A percentile compares a stretch with the other conserved stretches of the same genome.
These are phyloP conservation scores for Hymenochirus boettgeri DNA, from an alignment of 2,113 vertebrate species.

Conservation along the genomic window DNA sequence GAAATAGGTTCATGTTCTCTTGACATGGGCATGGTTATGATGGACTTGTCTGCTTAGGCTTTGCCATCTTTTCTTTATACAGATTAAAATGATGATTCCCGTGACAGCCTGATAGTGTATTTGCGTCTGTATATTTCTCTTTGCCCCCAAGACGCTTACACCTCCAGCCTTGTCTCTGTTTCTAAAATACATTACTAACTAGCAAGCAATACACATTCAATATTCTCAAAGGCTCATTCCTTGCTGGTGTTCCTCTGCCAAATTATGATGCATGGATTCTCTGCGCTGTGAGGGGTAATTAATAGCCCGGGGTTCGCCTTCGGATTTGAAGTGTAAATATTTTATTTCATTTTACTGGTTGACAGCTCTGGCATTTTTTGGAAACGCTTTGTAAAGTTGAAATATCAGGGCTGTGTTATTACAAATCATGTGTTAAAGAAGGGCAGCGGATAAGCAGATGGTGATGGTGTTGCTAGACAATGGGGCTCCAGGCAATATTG, in stretches of 20 bases:
- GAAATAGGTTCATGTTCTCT: no score
- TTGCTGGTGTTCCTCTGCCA: neutral
- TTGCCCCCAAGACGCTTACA: neutral
- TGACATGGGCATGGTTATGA: no score
- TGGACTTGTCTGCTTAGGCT: neutral
- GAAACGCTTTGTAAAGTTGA: neutral
- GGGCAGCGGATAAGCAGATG: no score
- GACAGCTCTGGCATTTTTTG: neutral
- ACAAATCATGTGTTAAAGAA: no score
- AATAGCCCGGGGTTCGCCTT: neutral
- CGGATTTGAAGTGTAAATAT: neutral
- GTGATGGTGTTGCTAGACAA: no score
- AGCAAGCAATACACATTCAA: neutral
- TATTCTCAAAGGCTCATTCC: constrained; percentile 1
- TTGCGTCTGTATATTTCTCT: neutral
- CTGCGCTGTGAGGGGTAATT: neutral
- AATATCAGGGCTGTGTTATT: no score
- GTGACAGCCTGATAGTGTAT: neutral
- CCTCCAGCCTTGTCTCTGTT: neutral
- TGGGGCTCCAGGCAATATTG: no score
- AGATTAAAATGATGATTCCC: neutral
- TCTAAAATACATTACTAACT: neutral
- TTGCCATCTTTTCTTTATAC: neutral
- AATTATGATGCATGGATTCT: neutral
- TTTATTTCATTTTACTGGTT: neutral